Evolutionary conservation across 2,113 vertebrate genomes (phyloP), one percentile per base, ranked within the genome.

Genomic region (Paedocypris sp.): DNA sequence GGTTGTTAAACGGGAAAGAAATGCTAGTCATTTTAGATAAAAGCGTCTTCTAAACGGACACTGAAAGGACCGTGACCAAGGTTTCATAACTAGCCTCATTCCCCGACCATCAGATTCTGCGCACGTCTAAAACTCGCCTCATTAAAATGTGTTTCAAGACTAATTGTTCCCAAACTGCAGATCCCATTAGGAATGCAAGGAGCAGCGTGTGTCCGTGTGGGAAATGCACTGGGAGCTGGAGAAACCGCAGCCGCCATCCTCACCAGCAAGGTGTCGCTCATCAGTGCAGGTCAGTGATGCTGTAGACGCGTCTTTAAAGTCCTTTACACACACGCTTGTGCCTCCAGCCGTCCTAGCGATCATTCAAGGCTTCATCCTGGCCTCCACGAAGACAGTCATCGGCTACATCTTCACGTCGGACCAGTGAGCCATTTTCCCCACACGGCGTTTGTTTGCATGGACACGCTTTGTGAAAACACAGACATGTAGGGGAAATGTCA

Each of bases 401-500:
- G 88, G 83, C 54, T 89, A 75, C 66, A 75, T 92, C 25, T 93
- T 94, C 62, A 94, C 88, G 41, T 79, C 70, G 11, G 91, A 93
- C 75, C 76, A 69, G 91, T 93, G 75, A 74, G 91, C 18, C 16
- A 28, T 25, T 56, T 56, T 18, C 18, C 23, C 25, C 5, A 56
- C 4, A n/a, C 39, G 19, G 5, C 8, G 22, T 26, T 38, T 39
- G 35, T 54, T 39, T n/a, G 22, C 23, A 18, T 41, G 10, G 7
- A 10, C n/a, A 41, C 35, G 28, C 52, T 39, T 53, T 4, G 19
- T 18, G n/a, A 26, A 39, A 56, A 31, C 12, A 50, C 9, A 20
- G 26, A 43, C 10, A 20, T 32, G 29, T 18, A 20, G 32, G 9
- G 25, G 29, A 46, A 39, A 18, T 4, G 13, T 15, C 18, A 12